These are phyloP conservation scores for Aphelenchoides avenae DNA, from an alignment of 1,140 invertebrate species.

Conservation along the genomic window DNA sequence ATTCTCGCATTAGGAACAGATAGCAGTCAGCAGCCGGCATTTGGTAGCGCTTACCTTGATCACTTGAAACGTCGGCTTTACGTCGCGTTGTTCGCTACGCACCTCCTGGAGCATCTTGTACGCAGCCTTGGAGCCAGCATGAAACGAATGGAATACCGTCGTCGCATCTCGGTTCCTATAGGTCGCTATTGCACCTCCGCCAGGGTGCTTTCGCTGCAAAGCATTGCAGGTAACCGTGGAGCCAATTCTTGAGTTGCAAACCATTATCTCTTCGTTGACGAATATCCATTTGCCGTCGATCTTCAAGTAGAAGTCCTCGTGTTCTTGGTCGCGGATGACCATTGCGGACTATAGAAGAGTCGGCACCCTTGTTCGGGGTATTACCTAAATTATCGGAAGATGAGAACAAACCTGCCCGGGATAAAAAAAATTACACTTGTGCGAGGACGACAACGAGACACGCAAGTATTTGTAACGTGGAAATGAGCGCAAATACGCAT, in stretches of 20 bases:
- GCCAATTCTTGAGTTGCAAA: no score
- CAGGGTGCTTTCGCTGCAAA: constrained; percentile 45
- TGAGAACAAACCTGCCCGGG: no score
- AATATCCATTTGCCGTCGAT: constrained; percentile 55
- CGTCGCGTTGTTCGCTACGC: constrained; percentile 30
- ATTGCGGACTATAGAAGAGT: no score
- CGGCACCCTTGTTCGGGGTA: no score
- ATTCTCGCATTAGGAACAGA: background rate
- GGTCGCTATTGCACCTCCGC: constrained; percentile 52
- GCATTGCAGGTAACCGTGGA: background rate
- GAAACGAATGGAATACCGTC: constrained; percentile 57
- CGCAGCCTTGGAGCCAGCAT: constrained; percentile 50
- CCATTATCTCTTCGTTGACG: constrained; percentile 47
- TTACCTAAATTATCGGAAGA: no score
- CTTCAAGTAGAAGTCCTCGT: constrained; percentile 53
- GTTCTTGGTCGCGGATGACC: no score
- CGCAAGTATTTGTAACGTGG: no score
- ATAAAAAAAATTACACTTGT: no score
- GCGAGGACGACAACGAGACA: no score
- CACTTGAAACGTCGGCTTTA: no score
- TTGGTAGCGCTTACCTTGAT: constrained; percentile 9
- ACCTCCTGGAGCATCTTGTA: constrained; percentile 49
- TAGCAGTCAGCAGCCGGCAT: no score
- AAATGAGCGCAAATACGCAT: no score
- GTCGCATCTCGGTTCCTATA: constrained; percentile 55